Evolutionary conservation across 2,888 invertebrate genomes (phyloP), one percentile per base, ranked within the genome.

Genomic region (Nineta flava): DNA sequence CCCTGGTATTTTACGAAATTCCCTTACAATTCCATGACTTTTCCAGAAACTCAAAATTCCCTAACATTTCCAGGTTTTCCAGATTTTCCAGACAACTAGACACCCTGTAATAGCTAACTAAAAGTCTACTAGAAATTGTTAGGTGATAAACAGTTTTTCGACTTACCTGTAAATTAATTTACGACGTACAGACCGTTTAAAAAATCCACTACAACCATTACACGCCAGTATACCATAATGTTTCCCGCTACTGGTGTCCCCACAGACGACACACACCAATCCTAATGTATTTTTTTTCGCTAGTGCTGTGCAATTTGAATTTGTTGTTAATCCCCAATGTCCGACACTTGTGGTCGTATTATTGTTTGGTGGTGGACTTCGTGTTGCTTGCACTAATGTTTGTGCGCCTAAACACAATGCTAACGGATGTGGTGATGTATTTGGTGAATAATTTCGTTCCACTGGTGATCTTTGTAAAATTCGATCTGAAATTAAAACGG

Each of bases 201-300:
- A 99, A 74, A 99, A 99, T 0, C 99, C 99, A 51, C 93, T 94
- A 73, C 99, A 99, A 1, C 99, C 99, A 62, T 99, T 99, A 69
- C 99, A 99, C 0, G 97, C 97, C 54, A 97, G 75, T 61, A 97
- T 96, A 1, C 97, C 96, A 66, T 95, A 96, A 67, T 96, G 96
- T 61, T 96, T 96, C 2, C 96, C 96, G 2, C 92, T 93, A 58
- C 92, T 92, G 6, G 94, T 94, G 66, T 96, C 96, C 0, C 95
- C 95, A 61, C 96, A 96, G 1, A 97, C 96, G 49, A 95, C 90
- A 67, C 96, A 97, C 51, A 87, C 84, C 49, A 96, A 73, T 1
- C 94, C 93, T 2, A 80, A 72, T 45, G 67, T 1, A 55, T 15
- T 0, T 52, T 48, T 13, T 65, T 66, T 57, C 47, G n/a, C 38